Evolutionary conservation across 2,888 invertebrate species (phyloP).

Genomic region (Acronicta alni): DNA sequence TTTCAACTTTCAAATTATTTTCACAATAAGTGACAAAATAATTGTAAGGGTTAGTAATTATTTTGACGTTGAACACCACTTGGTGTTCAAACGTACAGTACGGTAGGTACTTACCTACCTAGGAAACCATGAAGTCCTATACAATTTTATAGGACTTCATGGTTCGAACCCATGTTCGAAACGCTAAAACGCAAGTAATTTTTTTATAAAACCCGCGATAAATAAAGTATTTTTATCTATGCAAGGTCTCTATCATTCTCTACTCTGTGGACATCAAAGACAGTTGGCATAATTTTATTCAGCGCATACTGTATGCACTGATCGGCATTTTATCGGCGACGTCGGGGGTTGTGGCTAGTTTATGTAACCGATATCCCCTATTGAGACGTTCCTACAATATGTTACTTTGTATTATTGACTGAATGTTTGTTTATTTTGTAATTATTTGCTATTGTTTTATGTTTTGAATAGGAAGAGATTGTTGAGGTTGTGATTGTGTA

Average conservation of each 20-base stretch:
- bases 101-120: no score
- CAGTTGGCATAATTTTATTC: constrained; percentile 68
- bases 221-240: neutral
- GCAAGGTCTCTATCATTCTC: neutral
- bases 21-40: no score
- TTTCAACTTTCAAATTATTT: no score
- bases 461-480: neutral
- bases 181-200: no score
- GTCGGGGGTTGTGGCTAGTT: constrained; percentile 60
- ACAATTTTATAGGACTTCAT: no score
- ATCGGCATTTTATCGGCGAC: constrained; percentile 75
- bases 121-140: no score
- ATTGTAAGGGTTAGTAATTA: no score
- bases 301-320: constrained; percentile 76
- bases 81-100: no score
- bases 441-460: constrained; percentile 34
- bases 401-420: constrained; percentile 42
- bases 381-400: constrained; percentile 51
- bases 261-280: constrained; percentile 70
- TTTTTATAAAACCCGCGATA: no score
- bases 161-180: no score
- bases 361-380: constrained; percentile 54
- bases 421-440: constrained; percentile 25
- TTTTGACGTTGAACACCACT: no score
- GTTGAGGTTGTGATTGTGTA: constrained; percentile 1